Percentiles rank a stretch among this genome's conserved stretches.
These are phyloP conservation scores for Lordiphosa collinella DNA, from an alignment of 1,140 invertebrate genomes.

Conservation along the genomic window DNA sequence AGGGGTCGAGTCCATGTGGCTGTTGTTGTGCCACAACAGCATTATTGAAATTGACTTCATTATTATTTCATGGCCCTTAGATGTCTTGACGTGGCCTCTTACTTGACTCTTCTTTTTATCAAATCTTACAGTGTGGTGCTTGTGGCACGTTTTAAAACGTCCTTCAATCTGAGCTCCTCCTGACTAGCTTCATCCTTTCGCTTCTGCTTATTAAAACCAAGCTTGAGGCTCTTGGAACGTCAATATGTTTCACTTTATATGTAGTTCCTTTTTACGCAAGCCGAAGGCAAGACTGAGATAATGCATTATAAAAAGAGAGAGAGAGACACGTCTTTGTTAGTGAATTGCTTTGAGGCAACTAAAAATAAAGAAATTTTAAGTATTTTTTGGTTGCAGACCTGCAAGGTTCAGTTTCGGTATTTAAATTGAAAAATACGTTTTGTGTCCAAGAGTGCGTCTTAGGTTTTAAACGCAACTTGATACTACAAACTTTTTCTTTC, in stretches of 20 bases:
- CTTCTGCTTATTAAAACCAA: conserved; percentile 61
- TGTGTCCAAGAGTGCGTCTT: too few relatives aligned
- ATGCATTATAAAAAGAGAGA: conserved; percentile 33
- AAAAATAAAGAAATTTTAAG: not conserved
- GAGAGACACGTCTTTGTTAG: conserved; percentile 6
- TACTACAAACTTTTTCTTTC: too few relatives aligned
- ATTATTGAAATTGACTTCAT: conserved; percentile 74
- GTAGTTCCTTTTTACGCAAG: not conserved
- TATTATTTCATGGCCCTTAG: conserved; percentile 63
- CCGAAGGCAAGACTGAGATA: conserved; percentile 18
- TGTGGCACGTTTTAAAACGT: conserved; percentile 57
- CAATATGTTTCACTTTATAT: conserved; percentile 10
- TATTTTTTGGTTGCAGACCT: too few relatives aligned
- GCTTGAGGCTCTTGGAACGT: conserved; percentile 29
- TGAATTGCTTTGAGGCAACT: not conserved
- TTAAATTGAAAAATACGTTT: too few relatives aligned
- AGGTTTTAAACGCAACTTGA: too few relatives aligned
- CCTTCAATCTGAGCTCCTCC: conserved; percentile 4
- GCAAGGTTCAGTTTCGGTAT: too few relatives aligned
- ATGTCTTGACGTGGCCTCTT: conserved; percentile 26
- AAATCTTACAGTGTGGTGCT: conserved; percentile 68
- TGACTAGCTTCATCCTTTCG: conserved; percentile 6
- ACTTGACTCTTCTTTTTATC: conserved; percentile 50
- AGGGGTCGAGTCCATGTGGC: conserved; percentile 14
- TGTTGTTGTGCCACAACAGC: conserved; percentile 24